phyloP scores from a whole-genome alignment of 2,888 invertebrate genomes.

The Paralinhomoeus sp. region DNA sequence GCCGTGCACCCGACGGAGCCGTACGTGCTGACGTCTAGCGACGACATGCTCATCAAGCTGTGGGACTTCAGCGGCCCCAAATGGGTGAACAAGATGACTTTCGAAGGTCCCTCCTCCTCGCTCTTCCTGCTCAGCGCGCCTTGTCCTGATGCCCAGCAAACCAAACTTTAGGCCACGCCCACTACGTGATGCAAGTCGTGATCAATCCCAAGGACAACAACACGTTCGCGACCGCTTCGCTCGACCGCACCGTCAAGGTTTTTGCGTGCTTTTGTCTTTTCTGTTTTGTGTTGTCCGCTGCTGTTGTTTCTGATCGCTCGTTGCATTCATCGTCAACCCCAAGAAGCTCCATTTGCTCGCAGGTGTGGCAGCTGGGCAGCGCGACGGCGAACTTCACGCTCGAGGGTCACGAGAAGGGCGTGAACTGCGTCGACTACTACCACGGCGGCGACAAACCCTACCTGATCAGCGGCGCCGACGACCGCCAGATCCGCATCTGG shows the following conservation, averaged over 20 bases:
- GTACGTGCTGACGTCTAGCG: constrained; percentile 63
- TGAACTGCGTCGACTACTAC: constrained; percentile 97
- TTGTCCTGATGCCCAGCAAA: no score
- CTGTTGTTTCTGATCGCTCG: no score
- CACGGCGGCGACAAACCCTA: constrained; percentile 98
- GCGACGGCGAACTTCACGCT: constrained; percentile 90
- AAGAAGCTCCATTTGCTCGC: neutral
- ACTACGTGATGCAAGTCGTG: constrained; percentile 98
- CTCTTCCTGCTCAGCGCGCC: neutral
- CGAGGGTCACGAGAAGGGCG: constrained; percentile 90
- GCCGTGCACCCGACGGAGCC: constrained; percentile 92
- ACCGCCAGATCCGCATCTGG: constrained; percentile 86
- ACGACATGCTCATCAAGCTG: constrained; percentile 90
- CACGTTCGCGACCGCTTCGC: constrained; percentile 94
- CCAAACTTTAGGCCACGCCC: constrained; percentile 44
- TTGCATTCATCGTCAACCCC: neutral
- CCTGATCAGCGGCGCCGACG: constrained; percentile 92
- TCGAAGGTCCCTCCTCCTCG: constrained; percentile 56
- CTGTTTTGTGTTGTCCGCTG: no score
- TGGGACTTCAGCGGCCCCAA: constrained; percentile 69
- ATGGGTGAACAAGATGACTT: constrained; percentile 92
- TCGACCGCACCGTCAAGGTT: constrained; percentile 84
- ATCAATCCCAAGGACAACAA: constrained; percentile 99
- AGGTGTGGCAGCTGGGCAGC: constrained; percentile 93
- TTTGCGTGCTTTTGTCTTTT: neutral